phyloP scores from a whole-genome alignment of 2,888 invertebrate species.

The Monochamus alternatus region DNA sequence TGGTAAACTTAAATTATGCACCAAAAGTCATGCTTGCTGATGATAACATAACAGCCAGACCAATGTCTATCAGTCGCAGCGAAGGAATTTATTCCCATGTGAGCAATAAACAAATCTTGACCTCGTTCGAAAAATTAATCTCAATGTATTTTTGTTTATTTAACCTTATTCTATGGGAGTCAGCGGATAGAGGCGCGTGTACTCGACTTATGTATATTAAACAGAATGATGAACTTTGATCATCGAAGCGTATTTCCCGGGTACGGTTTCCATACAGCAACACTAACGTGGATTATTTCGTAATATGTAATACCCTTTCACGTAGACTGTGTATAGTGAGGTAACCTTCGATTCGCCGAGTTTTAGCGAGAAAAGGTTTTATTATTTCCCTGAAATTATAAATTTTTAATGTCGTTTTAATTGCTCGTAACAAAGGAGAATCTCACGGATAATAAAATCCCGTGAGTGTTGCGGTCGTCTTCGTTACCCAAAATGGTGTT shows the following conservation, averaged over 20 bases:
- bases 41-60: constrained; percentile 9
- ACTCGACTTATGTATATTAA: constrained; percentile 31
- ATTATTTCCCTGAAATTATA: constrained; percentile 15
- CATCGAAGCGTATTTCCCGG: constrained; percentile 47
- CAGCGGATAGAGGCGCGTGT: constrained; percentile 17
- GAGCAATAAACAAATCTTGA: constrained; percentile 28
- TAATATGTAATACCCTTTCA: constrained; percentile 20
- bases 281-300: constrained; percentile 16
- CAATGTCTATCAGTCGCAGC: neutral
- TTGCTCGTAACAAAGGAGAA: constrained; percentile 40
- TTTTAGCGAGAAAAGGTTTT: constrained; percentile 17
- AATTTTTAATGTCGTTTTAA: constrained; percentile 22
- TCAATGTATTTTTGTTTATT: constrained; percentile 28
- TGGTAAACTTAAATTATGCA: constrained; percentile 7
- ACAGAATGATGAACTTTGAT: constrained; percentile 52
- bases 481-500: constrained; percentile 44
- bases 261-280: neutral
- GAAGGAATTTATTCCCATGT: constrained; percentile 22
- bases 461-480: constrained; percentile 35
- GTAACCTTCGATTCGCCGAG: constrained; percentile 6
- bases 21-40: constrained; percentile 8
- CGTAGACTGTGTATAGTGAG: neutral
- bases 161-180: constrained; percentile 24
- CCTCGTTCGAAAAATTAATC: constrained; percentile 31
- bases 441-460: constrained; percentile 43